Evolutionary conservation across 1,140 invertebrate genomes (phyloP), one percentile per base, ranked within the genome.

Genomic region (Aporrectodea caliginosa): DNA sequence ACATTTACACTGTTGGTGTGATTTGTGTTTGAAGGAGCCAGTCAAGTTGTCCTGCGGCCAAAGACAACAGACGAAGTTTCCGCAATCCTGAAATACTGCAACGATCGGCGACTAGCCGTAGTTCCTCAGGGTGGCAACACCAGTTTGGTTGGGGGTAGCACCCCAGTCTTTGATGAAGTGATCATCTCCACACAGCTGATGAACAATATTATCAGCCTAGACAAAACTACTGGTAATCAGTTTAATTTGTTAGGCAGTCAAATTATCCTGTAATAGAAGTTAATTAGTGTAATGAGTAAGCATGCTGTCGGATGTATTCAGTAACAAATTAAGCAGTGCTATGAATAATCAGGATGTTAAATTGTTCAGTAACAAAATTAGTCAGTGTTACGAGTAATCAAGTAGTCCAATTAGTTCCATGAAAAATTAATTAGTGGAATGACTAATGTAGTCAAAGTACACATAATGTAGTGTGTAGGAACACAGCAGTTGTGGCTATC

Each of bases 91-190:
- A 90, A 90, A 72, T 94, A 95, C 86, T 99, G 97, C 87, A 93
- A 96, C 88, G 89, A 93, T 1, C 90, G 92, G 77, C 91, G 91
- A 71, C 86, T 99, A 73, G 96, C 97, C 0, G 92, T 99, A 2
- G 95, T 94, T 85, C 95, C 97, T 0, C 97, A 99, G 89, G 96
- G 89, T 69, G 88, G 88, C 14, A 89, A 89, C 82, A 89, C 88
- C 30, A 95, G 97, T 0, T 88, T 98, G 0, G 95, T 96, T 12
- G 95, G 94, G 35, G 96, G 96, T 0, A 93, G 93, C 83, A 94
- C 96, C 14, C 98, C 98, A 0, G 94, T 99, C 22, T 98, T 96
- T 90, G 97, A 99, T 90, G 98, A 99, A 91, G 92, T 99, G 78
- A 91, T 99, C 16, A 81, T 99, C 0, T 96, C 93, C 6, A 93